phyloP scores from a whole-genome alignment of 1,140 invertebrate genomes.

The Planococcus citri region DNA sequence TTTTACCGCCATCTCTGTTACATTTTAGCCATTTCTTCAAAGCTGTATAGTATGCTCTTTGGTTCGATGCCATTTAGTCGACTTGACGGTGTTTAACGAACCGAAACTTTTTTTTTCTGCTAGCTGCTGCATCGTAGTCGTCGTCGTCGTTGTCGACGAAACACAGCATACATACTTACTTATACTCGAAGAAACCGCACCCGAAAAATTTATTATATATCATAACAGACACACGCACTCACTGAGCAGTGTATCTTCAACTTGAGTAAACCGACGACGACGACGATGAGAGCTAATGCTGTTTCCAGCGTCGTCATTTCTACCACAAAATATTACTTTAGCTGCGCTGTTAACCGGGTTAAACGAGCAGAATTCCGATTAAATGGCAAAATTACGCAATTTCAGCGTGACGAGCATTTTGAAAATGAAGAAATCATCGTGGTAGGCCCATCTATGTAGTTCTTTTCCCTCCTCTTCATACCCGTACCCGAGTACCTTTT shows the following conservation, averaged over 20 bases:
- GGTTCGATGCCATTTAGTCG: constrained; percentile 14
- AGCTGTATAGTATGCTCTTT: constrained; percentile 1
- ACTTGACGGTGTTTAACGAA: constrained; percentile 19
- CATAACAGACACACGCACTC: no score
- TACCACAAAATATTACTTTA: no score
- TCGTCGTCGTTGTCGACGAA: neutral
- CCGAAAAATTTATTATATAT: neutral
- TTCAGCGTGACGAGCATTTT: neutral
- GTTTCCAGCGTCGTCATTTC: no score
- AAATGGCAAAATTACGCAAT: neutral
- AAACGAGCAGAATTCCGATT: neutral
- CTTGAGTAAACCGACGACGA: no score
- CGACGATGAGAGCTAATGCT: neutral
- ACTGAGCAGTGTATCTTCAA: no score
- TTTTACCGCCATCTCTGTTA: no score
- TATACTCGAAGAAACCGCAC: constrained; percentile 1
- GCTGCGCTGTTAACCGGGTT: neutral
- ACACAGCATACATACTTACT: neutral
- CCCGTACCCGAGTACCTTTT: no score
- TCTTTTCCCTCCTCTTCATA: no score
- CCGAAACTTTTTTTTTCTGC: neutral
- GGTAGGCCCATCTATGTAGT: no score
- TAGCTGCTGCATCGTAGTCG: neutral
- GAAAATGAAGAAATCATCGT: no score
- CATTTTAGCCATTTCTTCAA: no score